phyloP scores from a whole-genome alignment of 2,113 vertebrate genomes.

The Saguinus midas region DNA sequence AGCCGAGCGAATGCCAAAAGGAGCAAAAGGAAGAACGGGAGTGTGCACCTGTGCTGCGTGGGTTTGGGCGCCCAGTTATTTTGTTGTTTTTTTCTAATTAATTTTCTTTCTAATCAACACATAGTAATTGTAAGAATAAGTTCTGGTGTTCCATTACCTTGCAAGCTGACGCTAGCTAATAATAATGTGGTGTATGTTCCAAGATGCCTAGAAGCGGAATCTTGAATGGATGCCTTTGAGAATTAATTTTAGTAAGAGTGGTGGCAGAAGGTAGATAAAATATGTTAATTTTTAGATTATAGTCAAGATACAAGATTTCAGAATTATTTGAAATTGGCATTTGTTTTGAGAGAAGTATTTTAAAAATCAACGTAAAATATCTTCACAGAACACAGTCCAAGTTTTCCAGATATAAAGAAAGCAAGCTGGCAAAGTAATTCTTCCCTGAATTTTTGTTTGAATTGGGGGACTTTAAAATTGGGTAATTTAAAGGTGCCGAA shows the following conservation, averaged over 20 bases:
- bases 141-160: background rate
- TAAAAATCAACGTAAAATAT: constrained; percentile 31
- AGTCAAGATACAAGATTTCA: background rate
- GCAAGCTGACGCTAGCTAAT: too few species aligned
- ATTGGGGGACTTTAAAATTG: background rate
- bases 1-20: fast-evolving
- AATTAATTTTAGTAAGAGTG: background rate
- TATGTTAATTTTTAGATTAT: background rate
- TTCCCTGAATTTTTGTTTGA: constrained; percentile 4
- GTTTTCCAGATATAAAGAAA: background rate
- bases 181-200: background rate
- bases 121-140: background rate
- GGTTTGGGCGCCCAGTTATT: background rate
- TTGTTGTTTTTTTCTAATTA: background rate
- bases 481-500: background rate
- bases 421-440: background rate
- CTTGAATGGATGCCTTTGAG: background rate
- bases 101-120: background rate
- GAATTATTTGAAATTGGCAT: constrained; percentile 34
- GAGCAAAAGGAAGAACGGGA: background rate
- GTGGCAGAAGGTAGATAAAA: constrained; percentile 10
- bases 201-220: background rate
- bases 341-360: constrained; percentile 43
- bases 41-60: too few species aligned
- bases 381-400: constrained; percentile 23